A percentile compares a stretch with the other conserved stretches of the same genome.
These are phyloP conservation scores for Amiota mariae DNA, from an alignment of 2,888 invertebrate species.

Conservation along the genomic window DNA sequence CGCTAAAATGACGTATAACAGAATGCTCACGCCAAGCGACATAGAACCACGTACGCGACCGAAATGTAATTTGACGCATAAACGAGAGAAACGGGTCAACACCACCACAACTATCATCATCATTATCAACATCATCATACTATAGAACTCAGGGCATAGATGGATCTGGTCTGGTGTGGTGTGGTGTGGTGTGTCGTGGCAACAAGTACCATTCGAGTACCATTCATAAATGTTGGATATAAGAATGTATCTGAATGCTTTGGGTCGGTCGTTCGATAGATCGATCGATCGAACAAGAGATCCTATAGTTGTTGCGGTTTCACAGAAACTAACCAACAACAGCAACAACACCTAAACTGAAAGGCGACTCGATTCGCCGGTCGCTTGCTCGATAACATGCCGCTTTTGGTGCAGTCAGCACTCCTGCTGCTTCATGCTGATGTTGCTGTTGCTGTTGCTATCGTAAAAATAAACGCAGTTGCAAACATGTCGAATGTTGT, in stretches of 20 bases:
- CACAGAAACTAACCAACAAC: neutral
- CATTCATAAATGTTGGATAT: conserved; percentile 17
- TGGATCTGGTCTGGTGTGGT: too few species aligned
- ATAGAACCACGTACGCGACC: too few species aligned
- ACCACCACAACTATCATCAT: too few species aligned
- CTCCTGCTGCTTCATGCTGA: conserved; percentile 11
- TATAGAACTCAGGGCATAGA: too few species aligned
- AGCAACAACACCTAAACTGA: neutral
- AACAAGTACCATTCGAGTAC: conserved; percentile 2
- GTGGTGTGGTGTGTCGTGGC: too few species aligned
- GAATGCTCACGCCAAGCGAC: neutral
- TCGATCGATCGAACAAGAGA: neutral
- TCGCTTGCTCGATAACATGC: conserved; percentile 42
- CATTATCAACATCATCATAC: too few species aligned
- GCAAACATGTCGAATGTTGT: conserved; percentile 66
- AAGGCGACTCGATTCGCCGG: neutral
- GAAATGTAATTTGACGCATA: too few species aligned
- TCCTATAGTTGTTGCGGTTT: too few species aligned
- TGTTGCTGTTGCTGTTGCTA: conserved; percentile 36
- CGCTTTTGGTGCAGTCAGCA: conserved; percentile 36
- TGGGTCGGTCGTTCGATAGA: neutral
- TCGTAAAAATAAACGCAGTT: conserved; percentile 49
- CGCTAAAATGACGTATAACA: neutral
- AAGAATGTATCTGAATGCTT: too few species aligned
- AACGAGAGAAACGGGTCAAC: too few species aligned